A percentile compares a stretch with the other conserved stretches of the same genome.
phyloP scores from a whole-genome alignment of 2,888 invertebrate genomes.

The Caenorhabditis sinica region DNA sequence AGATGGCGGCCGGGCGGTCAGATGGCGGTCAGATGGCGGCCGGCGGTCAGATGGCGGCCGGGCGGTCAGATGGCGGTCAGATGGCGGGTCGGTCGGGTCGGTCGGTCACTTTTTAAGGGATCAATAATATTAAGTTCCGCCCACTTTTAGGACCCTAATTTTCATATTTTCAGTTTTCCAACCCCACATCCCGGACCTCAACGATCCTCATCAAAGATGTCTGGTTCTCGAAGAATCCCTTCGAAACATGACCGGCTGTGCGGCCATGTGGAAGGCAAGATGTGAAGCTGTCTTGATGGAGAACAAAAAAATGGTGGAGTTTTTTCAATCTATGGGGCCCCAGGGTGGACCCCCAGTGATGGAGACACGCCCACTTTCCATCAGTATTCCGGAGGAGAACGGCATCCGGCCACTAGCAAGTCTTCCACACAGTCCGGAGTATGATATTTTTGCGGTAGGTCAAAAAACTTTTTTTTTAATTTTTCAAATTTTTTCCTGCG shows the following conservation, averaged over 20 bases:
- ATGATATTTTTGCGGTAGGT: conserved; percentile 69
- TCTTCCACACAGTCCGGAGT: conserved; percentile 62
- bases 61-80: too few species aligned
- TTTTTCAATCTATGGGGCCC: conserved; percentile 6
- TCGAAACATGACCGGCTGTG: not conserved
- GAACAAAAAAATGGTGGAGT: not conserved
- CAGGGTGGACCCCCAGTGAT: not conserved
- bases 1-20: too few species aligned
- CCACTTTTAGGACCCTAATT: not conserved
- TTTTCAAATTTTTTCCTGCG: not conserved
- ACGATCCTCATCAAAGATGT: not conserved
- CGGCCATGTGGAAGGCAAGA: not conserved
- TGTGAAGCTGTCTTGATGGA: not conserved
- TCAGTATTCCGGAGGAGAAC: conserved; percentile 37
- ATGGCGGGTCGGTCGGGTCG: too few species aligned
- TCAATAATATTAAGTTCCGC: too few species aligned
- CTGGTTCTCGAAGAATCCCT: not conserved
- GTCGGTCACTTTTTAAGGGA: too few species aligned
- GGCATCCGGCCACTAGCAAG: conserved; percentile 61
- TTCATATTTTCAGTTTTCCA: not conserved
- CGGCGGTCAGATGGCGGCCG: too few species aligned
- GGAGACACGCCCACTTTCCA: conserved; percentile 21
- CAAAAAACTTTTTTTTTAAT: too few species aligned
- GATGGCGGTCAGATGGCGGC: too few species aligned
- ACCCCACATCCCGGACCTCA: not conserved